Evolutionary conservation across 2,113 vertebrate species (phyloP).

Genomic region (Strix uralensis): DNA sequence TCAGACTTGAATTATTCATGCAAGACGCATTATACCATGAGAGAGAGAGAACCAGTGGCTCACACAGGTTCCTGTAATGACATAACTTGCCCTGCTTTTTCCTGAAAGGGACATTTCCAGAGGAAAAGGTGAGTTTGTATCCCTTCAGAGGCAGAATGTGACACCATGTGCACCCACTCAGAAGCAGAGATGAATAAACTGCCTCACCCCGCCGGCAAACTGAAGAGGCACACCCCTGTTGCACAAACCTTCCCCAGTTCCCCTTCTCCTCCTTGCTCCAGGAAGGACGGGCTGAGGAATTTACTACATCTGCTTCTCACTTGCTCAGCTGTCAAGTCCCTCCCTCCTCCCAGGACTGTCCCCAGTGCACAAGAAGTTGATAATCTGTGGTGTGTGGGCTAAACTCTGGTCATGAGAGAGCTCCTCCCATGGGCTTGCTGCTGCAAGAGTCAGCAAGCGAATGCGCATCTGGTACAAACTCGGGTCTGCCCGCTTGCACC

Average conservation of each 20-base stretch:
- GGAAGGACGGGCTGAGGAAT: neutral
- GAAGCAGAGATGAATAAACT: neutral
- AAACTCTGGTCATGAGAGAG: neutral
- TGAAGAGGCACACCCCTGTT: neutral
- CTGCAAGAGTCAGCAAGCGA: neutral
- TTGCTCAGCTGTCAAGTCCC: neutral
- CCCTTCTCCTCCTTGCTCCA: neutral
- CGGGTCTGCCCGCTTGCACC: accelerated
- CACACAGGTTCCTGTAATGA: neutral
- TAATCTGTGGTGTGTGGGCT: neutral
- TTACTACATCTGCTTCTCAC: neutral
- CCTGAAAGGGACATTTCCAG: neutral
- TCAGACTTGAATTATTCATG: neutral
- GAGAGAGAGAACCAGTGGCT: neutral
- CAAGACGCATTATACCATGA: neutral
- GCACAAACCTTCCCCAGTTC: neutral
- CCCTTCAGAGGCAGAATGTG: neutral
- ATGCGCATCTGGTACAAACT: neutral
- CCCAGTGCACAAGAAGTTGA: accelerated
- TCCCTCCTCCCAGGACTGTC: neutral
- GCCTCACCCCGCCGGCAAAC: neutral
- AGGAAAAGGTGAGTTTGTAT: neutral
- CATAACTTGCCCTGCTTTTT: neutral
- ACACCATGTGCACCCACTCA: neutral
- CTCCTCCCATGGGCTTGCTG: accelerated